phyloP scores from a whole-genome alignment of 2,797 vertebrate species.

The Rousettus madagascariensis region DNA sequence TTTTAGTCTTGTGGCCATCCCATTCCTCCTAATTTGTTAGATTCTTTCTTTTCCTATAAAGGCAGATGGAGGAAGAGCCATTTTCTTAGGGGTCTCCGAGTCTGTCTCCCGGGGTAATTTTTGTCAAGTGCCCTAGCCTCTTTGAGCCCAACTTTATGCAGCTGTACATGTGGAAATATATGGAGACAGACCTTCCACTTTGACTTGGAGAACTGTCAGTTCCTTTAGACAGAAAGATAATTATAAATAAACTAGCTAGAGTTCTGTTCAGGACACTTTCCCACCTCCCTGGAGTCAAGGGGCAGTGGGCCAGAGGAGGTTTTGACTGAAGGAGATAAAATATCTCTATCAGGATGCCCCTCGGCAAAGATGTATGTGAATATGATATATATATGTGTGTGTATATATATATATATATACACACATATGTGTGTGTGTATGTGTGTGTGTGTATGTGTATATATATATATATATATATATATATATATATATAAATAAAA shows the following conservation, averaged over 20 bases:
- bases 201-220: conserved; percentile 9
- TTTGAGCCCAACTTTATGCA: background rate
- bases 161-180: background rate
- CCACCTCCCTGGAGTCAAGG: background rate
- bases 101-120: background rate
- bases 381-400: background rate
- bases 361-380: background rate
- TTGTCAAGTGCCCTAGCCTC: background rate
- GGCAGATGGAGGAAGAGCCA: background rate
- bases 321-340: background rate
- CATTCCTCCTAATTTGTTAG: background rate
- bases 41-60: conserved; percentile 11
- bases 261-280: conserved; percentile 29
- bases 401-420: too few relatives aligned
- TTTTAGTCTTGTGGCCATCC: background rate
- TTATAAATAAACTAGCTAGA: conserved; percentile 43
- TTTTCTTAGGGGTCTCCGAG: background rate
- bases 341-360: background rate
- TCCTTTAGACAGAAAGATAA: conserved; percentile 58
- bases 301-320: background rate
- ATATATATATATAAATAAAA: too few relatives aligned
- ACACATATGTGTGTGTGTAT: too few relatives aligned
- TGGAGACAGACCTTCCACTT: background rate
- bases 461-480: background rate
- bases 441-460: background rate